phyloP scores from a whole-genome alignment of 2,797 vertebrate species.

The Lepus oiostolus region DNA sequence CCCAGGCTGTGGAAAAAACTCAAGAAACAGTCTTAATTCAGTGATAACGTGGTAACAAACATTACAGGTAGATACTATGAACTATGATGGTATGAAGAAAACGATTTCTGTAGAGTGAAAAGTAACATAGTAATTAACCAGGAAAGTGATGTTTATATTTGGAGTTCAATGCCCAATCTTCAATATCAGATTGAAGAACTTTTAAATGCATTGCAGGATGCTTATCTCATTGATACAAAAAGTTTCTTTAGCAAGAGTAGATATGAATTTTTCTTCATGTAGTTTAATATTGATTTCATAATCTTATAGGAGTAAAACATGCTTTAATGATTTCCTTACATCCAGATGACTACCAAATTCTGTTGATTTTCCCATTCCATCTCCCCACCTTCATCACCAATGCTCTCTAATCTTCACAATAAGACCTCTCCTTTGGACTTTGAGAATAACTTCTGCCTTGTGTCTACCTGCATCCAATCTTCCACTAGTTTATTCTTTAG shows the following conservation, averaged over 20 bases:
- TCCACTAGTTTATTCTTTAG: neutral
- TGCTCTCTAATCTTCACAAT: neutral
- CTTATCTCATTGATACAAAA: neutral
- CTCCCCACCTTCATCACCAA: neutral
- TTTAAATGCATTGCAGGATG: neutral
- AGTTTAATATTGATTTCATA: neutral
- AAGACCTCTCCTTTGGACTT: neutral
- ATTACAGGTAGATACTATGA: neutral
- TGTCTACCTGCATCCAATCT: neutral
- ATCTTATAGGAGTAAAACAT: neutral
- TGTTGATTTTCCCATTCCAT: neutral
- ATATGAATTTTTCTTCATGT: neutral
- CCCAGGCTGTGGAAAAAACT: constrained; percentile 24
- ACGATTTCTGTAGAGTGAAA: neutral
- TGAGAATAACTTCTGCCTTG: neutral
- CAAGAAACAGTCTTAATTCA: neutral
- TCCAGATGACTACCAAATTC: neutral
- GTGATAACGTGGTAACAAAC: constrained; percentile 53
- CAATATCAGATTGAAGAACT: neutral
- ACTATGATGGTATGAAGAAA: neutral
- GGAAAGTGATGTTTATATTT: neutral
- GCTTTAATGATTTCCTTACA: neutral
- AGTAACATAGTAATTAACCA: neutral
- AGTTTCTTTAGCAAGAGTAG: neutral
- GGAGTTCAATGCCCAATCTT: neutral